These are phyloP conservation scores for Staurois parvus DNA, from an alignment of 2,797 vertebrate genomes.

Conservation along the genomic window DNA sequence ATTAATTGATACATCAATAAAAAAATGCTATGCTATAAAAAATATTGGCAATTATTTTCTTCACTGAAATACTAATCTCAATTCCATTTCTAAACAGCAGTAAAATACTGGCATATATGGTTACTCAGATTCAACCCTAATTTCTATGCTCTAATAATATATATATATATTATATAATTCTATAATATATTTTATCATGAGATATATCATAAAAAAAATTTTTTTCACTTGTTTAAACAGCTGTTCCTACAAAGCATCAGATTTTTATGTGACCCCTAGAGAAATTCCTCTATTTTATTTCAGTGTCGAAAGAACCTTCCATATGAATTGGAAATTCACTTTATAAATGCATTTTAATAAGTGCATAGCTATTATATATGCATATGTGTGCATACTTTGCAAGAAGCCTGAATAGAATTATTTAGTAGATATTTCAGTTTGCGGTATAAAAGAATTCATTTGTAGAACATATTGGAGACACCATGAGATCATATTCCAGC, in stretches of 20 bases:
- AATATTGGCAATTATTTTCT: neutral
- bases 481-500: constrained; percentile 30
- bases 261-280: constrained; percentile 37
- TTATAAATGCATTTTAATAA: constrained; percentile 50
- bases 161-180: neutral
- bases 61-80: neutral
- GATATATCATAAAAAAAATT: neutral
- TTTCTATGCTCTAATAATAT: neutral
- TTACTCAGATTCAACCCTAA: neutral
- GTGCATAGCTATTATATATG: constrained; percentile 48
- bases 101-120: neutral
- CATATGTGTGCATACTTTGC: constrained; percentile 43
- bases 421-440: constrained; percentile 42
- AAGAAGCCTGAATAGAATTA: constrained; percentile 34
- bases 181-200: constrained; percentile 13
- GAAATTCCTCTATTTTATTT: constrained; percentile 45
- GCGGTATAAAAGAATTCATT: constrained; percentile 36
- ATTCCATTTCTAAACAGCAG: no score
- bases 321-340: constrained; percentile 48
- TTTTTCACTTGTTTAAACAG: constrained; percentile 7
- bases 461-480: constrained; percentile 32
- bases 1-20: neutral
- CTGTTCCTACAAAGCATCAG: constrained; percentile 29
- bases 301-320: constrained; percentile 26
- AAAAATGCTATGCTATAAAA: neutral